Evolutionary conservation across 2,113 vertebrate genomes (phyloP), one percentile per base, ranked within the genome.

Genomic region (Pelmatolapia mariae): DNA sequence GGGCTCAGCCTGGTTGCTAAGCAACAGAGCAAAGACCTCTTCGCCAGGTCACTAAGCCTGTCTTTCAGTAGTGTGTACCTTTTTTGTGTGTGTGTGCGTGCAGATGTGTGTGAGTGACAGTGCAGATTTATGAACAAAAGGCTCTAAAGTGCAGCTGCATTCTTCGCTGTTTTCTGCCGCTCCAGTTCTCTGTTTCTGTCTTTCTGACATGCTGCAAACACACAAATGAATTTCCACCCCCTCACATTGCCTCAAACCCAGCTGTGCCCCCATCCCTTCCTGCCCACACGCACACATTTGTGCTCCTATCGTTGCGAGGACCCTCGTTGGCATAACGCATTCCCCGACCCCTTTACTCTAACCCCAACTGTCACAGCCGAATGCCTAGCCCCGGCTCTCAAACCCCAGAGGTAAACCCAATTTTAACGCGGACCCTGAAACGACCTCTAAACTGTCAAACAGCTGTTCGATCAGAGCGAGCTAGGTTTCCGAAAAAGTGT

Each of bases 1-100:
- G 86, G 95, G 92, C 89, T 94, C 90, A 92, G 92, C 87, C 89
- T 89, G 93, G 96, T 97, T 96, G 95, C 96, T 95, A 96, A 90
- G 96, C 94, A 96, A 97, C 96, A 95, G 91, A 94, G 89, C 90
- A 81, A 88, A 92, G 93, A 96, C 94, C 95, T 87, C 88, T 85
- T 91, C 56, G 80, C 93, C 93, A 94, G 95, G 95, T 96, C 95
- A 96, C 93, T 84, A 61, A 89, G 90, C 91, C 90, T 89, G 92
- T 89, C 91, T 93, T 89, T 94, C 78, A 84, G 79, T 33, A n/a
- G 87, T 40, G 73, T 78, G 82, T 66, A 13, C 71, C 71, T 24
- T 83, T 52, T 57, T 31, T 81, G 63, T 86, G 50, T 82, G 36
- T 50, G 47, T 19, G 61, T 50, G 31, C 18, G 45, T 29, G 26